phyloP scores from a whole-genome alignment of 1,140 invertebrate species.

The Neodiprion pinetum region DNA sequence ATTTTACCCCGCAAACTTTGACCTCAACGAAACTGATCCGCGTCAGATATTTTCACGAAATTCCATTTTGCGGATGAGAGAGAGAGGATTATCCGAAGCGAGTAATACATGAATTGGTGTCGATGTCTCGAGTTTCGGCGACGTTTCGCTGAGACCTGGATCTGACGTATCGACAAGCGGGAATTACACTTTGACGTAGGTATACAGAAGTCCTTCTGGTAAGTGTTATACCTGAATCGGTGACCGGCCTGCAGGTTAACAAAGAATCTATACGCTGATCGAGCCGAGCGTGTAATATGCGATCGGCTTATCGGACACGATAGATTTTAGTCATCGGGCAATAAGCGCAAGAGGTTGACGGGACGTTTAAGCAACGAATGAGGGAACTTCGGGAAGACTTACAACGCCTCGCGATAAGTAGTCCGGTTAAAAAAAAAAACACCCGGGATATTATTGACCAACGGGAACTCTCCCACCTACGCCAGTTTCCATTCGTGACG shows the following conservation, averaged over 20 bases:
- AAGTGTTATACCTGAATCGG: no score
- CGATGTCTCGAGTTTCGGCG: not conserved
- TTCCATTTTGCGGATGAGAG: no score
- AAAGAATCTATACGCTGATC: not conserved
- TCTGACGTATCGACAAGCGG: not conserved
- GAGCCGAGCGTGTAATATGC: not conserved
- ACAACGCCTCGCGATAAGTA: not conserved
- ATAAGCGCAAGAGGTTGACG: conserved; percentile 1
- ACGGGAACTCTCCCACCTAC: not conserved
- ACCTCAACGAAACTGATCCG: no score
- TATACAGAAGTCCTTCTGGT: no score
- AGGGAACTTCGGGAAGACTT: not conserved
- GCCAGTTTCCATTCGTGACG: not conserved
- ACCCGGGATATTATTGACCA: not conserved
- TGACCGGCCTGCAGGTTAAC: no score
- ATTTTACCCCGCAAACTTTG: no score
- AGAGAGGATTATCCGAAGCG: no score
- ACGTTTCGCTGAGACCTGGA: not conserved
- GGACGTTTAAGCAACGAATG: not conserved
- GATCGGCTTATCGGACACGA: conserved; percentile 4
- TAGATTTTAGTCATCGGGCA: not conserved
- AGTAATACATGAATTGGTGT: no score
- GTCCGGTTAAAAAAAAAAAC: not conserved
- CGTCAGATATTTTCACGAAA: no score
- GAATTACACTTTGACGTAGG: not conserved